Conservation (phyloP, 2,797 vertebrate genomes). For the Triplophysa yarkandensis region DNA sequence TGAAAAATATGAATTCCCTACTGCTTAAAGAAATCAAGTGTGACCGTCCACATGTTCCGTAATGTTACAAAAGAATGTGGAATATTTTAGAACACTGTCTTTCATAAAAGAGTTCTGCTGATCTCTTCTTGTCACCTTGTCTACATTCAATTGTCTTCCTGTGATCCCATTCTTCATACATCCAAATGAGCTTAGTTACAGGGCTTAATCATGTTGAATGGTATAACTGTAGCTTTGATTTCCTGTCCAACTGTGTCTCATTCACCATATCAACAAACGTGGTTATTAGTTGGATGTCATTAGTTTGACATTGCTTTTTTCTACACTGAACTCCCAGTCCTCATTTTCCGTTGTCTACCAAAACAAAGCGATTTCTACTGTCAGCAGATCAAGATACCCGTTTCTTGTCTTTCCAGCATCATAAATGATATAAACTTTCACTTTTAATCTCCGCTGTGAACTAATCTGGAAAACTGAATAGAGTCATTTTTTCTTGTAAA, state of each 20-base stretch:
- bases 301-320: slow-evolving; percentile 52
- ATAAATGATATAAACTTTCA: slow-evolving; percentile 16
- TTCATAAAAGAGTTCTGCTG: slow-evolving; percentile 18
- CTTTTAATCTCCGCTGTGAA: slow-evolving; percentile 25
- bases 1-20: too few species aligned
- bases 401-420: slow-evolving; percentile 10
- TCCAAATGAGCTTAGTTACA: slow-evolving; percentile 53
- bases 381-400: slow-evolving; percentile 26
- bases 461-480: slow-evolving; percentile 44
- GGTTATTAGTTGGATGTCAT: slow-evolving; percentile 51
- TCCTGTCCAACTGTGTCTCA: slow-evolving; percentile 43
- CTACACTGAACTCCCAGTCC: not conserved
- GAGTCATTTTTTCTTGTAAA: slow-evolving; percentile 50
- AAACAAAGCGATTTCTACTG: slow-evolving; percentile 43
- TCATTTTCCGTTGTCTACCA: slow-evolving; percentile 27
- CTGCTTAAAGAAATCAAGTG: not conserved
- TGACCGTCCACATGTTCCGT: not conserved
- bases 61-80: slow-evolving; percentile 1
- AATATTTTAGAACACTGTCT: not conserved
- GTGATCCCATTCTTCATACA: slow-evolving; percentile 37
- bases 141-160: slow-evolving; percentile 37
- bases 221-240: slow-evolving; percentile 42
- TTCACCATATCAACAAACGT: slow-evolving; percentile 49
- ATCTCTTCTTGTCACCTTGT: slow-evolving; percentile 31
- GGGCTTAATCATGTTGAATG: slow-evolving; percentile 51